Base-by-base conservation (phyloP, 2,888 invertebrate genomes). In the Bellardia bayeri region DNA sequence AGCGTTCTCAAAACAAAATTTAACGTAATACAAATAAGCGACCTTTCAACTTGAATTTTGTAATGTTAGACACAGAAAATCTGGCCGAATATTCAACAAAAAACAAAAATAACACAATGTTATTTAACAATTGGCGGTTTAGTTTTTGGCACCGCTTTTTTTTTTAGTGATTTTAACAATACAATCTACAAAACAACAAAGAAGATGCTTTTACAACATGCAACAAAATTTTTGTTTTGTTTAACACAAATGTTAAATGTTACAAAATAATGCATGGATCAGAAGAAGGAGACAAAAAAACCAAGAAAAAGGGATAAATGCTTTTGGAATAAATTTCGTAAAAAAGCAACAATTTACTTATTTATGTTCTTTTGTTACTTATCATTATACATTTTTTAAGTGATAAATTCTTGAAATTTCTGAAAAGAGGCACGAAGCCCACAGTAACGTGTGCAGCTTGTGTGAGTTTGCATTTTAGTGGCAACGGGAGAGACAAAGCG, bases 351-450 rank as follows among this genome's bases (percentile, higher is more conserved):
- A 51, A 63, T 54, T 63, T 83, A 68, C 63, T 87, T 84, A 84
- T 87, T 87, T 82, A 63, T 87, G 82, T 85, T 87, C 87, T 85
- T 87, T 87, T 82, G 85, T 82, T 87, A 51, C 82, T 85, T 87
- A 85, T 87, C 82, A 82, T 72, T 78, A 76, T 81, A 85, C 54
- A 58, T 82, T 78, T 74, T 63, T 82, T 54, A 75, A 85, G 87
- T 82, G 85, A 87, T 87, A 87, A 87, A 87, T 87, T 87, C 81
- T 82, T 82, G 37, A 87, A 84, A 85, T 85, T 66, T 42, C 58
- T 78, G 14, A 30, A 42, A 61, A 63, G 1, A 13, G 16, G 4
- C 51, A 83, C 51, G 45, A 4, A 58, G 64, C 37, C 58, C 9
- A 45, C 6, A 72, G 33, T 51, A 61, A 79, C 37, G 54, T 63